Evolutionary conservation across 2,113 vertebrate species (phyloP).

Genomic region (Rafetus swinhoei): DNA sequence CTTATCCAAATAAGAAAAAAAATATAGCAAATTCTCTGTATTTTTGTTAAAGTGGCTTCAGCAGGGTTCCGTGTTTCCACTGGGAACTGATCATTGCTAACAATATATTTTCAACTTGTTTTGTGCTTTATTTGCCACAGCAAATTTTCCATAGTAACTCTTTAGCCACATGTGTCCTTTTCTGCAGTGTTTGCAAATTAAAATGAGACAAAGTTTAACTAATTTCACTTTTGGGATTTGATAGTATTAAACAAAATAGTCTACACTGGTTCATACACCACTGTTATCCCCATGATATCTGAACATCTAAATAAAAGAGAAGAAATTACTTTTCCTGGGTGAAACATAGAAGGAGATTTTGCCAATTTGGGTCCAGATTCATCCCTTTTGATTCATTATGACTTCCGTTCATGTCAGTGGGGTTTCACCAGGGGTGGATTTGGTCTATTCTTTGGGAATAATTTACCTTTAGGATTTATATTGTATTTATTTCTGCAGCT

Average conservation of each 20-base stretch:
- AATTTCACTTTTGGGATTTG: background rate
- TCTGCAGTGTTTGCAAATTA: background rate
- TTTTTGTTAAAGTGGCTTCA: background rate
- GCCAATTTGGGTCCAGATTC: background rate
- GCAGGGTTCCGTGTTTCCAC: background rate
- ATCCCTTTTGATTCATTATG: background rate
- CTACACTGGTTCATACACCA: background rate
- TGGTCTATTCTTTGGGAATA: background rate
- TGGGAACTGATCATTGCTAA: background rate
- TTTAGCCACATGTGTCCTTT: background rate
- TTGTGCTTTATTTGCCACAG: background rate
- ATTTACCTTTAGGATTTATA: background rate
- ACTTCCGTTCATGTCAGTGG: background rate
- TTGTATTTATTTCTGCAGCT: background rate
- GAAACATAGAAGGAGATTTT: background rate
- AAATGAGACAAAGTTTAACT: background rate
- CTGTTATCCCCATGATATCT: accelerated
- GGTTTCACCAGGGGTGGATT: background rate
- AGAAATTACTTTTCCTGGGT: background rate
- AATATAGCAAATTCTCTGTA: background rate
- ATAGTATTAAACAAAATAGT: background rate
- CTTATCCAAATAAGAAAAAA: background rate
- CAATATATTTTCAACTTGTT: background rate
- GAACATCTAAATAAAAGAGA: background rate
- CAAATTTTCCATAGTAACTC: background rate